Conservation (phyloP, 2,888 invertebrate species). For the Galerucella pusilla region DNA sequence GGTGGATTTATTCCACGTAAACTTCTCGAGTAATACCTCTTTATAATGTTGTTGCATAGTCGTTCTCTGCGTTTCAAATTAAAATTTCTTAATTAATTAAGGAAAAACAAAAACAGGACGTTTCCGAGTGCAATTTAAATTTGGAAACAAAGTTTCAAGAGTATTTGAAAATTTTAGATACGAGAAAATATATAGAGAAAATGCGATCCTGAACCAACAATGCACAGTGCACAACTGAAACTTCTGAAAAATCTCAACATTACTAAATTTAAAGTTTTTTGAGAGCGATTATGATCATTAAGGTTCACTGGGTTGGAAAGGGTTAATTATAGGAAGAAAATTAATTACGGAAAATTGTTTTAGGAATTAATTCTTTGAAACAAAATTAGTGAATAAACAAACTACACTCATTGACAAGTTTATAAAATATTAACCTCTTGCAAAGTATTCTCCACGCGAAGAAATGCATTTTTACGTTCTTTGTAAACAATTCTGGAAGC, state of each 20-base stretch:
- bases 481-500: no score
- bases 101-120: slow-evolving; percentile 16
- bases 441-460: no score
- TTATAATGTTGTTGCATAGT: slow-evolving; percentile 18
- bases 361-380: neutral
- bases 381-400: no score
- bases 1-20: slow-evolving; percentile 26
- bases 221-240: neutral
- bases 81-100: slow-evolving; percentile 20
- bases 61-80: slow-evolving; percentile 8
- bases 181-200: slow-evolving; percentile 16
- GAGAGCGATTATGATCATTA: neutral
- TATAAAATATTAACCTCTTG: no score
- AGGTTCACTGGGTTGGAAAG: neutral
- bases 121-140: slow-evolving; percentile 20
- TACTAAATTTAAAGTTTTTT: neutral
- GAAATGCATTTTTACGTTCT: no score
- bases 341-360: neutral
- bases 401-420: no score
- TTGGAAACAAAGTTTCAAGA: slow-evolving; percentile 8
- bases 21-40: slow-evolving; percentile 15
- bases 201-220: neutral
- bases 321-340: neutral
- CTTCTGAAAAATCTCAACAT: neutral
- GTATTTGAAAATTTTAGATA: slow-evolving; percentile 10